phyloP scores from a whole-genome alignment of 2,797 vertebrate genomes.

The Cyclopterus lumpus region DNA sequence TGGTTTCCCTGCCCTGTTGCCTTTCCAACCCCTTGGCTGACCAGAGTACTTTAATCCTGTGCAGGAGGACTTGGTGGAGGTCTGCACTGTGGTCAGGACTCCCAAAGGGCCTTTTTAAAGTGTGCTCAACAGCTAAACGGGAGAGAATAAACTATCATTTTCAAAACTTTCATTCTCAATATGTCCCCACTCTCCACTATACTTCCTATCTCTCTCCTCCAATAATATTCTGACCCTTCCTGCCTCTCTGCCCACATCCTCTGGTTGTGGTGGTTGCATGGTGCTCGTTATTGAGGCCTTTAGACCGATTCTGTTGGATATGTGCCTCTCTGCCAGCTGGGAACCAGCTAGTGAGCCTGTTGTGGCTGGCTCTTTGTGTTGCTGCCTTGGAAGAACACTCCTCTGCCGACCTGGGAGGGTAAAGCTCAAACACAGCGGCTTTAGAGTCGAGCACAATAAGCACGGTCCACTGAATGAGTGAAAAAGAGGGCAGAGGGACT shows the following conservation, averaged over 20 bases:
- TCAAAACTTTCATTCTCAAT: slow-evolving; percentile 62
- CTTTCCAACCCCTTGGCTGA: slow-evolving; percentile 38
- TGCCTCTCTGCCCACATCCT: slow-evolving; percentile 48
- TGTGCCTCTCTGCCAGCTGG: slow-evolving; percentile 55
- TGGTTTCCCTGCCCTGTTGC: slow-evolving; percentile 32
- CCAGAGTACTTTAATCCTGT: slow-evolving; percentile 37
- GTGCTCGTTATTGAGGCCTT: slow-evolving; percentile 66
- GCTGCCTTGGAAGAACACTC: slow-evolving; percentile 53
- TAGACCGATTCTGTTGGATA: slow-evolving; percentile 57
- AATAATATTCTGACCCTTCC: slow-evolving; percentile 48
- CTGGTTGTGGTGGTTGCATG: slow-evolving; percentile 57
- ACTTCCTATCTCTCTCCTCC: slow-evolving; percentile 16
- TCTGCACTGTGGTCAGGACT: slow-evolving; percentile 33
- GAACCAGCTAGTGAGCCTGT: slow-evolving; percentile 53
- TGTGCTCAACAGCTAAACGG: slow-evolving; percentile 47
- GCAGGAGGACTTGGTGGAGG: slow-evolving; percentile 38
- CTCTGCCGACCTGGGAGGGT: slow-evolving; percentile 45
- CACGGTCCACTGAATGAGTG: slow-evolving; percentile 40
- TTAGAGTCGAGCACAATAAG: slow-evolving; percentile 41
- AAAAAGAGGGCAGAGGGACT: not conserved
- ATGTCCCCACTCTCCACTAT: slow-evolving; percentile 32
- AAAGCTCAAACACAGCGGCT: slow-evolving; percentile 47
- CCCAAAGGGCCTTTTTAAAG: slow-evolving; percentile 50
- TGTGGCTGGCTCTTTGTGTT: slow-evolving; percentile 51
- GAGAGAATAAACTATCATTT: slow-evolving; percentile 54